Percentiles rank a stretch among this genome's conserved stretches.
Evolutionary conservation across 2,113 vertebrate species (phyloP).

Genomic region (Varanus komodoensis): DNA sequence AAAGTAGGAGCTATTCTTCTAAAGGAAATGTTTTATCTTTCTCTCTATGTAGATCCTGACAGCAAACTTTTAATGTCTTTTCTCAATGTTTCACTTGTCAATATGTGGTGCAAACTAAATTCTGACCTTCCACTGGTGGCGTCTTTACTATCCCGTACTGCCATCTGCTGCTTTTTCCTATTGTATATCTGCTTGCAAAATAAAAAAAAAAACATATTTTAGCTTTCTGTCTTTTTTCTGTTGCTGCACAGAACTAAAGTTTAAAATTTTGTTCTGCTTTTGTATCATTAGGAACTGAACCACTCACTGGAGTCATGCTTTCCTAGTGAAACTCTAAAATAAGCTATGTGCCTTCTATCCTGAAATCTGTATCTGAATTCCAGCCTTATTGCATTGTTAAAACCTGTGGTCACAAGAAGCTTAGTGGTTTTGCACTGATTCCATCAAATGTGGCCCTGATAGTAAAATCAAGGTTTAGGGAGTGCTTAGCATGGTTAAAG

Average conservation of each 20-base stretch:
- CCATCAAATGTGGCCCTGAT: neutral
- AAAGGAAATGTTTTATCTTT: neutral
- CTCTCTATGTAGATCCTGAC: neutral
- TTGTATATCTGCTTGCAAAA: conserved; percentile 35
- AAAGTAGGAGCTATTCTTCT: neutral
- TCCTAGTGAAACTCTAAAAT: neutral
- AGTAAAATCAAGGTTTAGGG: neutral
- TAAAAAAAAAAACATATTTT: neutral
- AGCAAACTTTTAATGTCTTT: neutral
- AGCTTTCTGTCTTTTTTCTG: neutral
- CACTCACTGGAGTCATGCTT: neutral
- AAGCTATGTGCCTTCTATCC: neutral
- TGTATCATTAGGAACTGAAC: neutral
- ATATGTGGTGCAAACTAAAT: neutral
- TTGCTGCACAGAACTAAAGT: neutral
- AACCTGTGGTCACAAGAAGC: neutral
- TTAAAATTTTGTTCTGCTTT: conserved; percentile 5
- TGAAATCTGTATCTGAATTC: neutral
- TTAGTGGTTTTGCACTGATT: neutral
- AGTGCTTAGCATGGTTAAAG: neutral
- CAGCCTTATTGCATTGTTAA: neutral
- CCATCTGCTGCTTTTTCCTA: conserved; percentile 76
- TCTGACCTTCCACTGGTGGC: conserved; percentile 22
- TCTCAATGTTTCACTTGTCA: conserved; percentile 6
- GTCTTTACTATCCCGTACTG: conserved; percentile 69